phyloP scores from a whole-genome alignment of 2,797 vertebrate genomes.

The Peromyscus aztecus region DNA sequence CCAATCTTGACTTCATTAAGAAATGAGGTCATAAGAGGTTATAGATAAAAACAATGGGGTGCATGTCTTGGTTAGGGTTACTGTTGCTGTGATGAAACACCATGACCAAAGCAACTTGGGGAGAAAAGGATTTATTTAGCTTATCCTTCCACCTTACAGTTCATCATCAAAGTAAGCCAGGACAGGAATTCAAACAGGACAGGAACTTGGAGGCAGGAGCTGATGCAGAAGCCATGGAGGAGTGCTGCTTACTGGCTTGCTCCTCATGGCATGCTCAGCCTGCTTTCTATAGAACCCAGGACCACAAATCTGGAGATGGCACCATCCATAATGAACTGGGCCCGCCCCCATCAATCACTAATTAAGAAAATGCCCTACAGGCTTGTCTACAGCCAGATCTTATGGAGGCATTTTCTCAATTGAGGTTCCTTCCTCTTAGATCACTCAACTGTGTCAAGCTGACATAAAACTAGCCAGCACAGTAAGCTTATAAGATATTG shows the following conservation, averaged over 20 bases:
- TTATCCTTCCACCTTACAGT: neutral
- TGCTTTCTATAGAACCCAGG: neutral
- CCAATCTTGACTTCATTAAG: neutral
- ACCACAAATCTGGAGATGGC: too few relatives aligned
- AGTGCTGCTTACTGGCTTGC: neutral
- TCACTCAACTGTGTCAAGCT: neutral
- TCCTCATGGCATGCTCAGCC: neutral
- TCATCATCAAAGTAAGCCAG: neutral
- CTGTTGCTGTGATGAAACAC: neutral
- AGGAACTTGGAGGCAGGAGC: neutral
- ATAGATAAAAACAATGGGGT: neutral
- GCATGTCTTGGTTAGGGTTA: neutral
- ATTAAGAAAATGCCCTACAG: neutral
- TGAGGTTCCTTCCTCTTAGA: neutral
- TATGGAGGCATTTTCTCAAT: neutral
- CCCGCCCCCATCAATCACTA: neutral
- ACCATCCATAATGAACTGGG: too few relatives aligned
- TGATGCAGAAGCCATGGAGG: too few relatives aligned
- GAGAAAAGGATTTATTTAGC: neutral
- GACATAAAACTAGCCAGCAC: neutral
- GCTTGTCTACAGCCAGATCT: neutral
- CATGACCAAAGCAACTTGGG: neutral
- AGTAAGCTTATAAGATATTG: neutral
- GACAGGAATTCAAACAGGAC: neutral
- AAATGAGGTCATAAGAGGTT: neutral